Percentiles rank a stretch among this genome's conserved stretches.
Conservation (phyloP, 2,797 vertebrate genomes). For the Paguma larvata region DNA sequence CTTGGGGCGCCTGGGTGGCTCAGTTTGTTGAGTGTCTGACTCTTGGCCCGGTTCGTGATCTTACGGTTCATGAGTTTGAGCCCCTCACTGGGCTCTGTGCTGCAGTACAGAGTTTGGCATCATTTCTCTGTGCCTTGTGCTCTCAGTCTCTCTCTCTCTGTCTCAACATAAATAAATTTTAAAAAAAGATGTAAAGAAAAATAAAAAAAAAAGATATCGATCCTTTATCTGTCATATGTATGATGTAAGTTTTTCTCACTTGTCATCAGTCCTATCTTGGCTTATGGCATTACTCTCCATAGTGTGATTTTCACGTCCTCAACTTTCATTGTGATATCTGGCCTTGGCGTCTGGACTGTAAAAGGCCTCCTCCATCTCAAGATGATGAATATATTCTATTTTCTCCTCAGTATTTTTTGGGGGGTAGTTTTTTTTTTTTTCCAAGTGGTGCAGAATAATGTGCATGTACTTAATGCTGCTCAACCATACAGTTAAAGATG, state of each 20-base stretch:
- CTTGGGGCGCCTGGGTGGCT: too few species aligned
- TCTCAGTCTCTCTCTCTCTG: too few species aligned
- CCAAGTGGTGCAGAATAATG: not conserved
- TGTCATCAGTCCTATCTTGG: not conserved
- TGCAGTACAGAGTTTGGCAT: too few species aligned
- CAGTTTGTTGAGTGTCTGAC: too few species aligned
- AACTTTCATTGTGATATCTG: not conserved
- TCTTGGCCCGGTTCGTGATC: too few species aligned
- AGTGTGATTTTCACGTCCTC: conserved; percentile 31
- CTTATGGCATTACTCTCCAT: not conserved
- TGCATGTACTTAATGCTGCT: conserved; percentile 48
- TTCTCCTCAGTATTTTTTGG: conserved; percentile 42
- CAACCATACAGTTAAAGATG: conserved; percentile 19
- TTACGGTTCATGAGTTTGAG: too few species aligned
- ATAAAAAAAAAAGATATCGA: not conserved
- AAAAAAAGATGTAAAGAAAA: too few species aligned
- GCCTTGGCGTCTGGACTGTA: not conserved
- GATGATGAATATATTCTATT: conserved; percentile 29
- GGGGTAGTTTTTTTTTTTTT: not conserved
- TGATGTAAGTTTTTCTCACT: not conserved
- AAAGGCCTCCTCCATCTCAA: not conserved
- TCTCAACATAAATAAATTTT: too few species aligned
- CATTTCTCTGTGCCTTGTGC: too few species aligned
- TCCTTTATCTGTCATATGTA: conserved; percentile 1
- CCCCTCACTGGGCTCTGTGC: too few species aligned